A percentile compares a stretch with the other conserved stretches of the same genome.
These are phyloP conservation scores for Gulo gulo DNA, from an alignment of 2,113 vertebrate genomes.

Conservation along the genomic window DNA sequence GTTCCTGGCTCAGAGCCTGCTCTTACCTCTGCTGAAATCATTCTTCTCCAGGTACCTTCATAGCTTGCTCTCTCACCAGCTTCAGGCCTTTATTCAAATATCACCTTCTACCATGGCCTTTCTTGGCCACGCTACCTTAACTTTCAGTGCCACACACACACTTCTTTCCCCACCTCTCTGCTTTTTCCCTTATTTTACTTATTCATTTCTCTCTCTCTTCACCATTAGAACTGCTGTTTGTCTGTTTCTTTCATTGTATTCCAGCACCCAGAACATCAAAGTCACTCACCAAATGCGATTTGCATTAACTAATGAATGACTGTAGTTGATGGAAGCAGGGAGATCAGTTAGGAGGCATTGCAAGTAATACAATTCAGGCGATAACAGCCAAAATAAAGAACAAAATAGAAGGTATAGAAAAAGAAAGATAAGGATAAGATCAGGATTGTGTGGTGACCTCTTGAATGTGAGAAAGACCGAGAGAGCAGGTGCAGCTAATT, in stretches of 20 bases:
- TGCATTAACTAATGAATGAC: background rate
- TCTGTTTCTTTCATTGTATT: background rate
- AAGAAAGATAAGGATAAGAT: background rate
- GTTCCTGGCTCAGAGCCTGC: background rate
- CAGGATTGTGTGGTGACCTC: background rate
- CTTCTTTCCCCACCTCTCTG: background rate
- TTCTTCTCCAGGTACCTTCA: background rate
- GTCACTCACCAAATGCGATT: background rate
- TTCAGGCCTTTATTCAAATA: background rate
- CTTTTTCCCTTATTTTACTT: background rate
- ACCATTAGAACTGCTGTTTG: background rate
- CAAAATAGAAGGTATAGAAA: background rate
- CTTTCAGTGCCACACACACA: background rate
- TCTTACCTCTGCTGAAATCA: background rate
- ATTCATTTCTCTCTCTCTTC: background rate
- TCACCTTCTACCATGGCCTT: background rate
- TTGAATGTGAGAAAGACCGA: background rate
- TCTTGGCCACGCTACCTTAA: background rate
- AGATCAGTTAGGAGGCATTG: background rate
- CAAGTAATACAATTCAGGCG: background rate
- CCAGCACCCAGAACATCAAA: background rate
- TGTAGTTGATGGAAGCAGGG: background rate
- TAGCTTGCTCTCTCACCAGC: background rate
- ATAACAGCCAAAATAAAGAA: background rate
- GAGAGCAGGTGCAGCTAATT: background rate